Base-by-base conservation (phyloP, 2,888 invertebrate genomes). In the Coelopa pilipes region DNA sequence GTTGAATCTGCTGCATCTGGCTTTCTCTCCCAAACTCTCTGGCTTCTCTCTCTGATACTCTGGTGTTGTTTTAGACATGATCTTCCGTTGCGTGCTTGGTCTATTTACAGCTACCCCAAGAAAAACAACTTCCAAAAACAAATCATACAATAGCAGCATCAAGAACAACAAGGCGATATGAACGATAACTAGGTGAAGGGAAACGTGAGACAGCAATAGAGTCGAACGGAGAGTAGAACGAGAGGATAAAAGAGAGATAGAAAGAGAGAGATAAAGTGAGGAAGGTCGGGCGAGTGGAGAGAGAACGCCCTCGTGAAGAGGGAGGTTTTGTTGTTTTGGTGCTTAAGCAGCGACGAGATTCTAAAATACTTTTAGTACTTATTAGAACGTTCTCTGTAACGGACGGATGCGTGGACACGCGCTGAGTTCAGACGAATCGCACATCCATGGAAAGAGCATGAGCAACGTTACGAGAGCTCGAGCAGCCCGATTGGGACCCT, bases 321-420 rank as follows among this genome's bases (percentile, higher is more conserved):
- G 34, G 34, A 34, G 7, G 34, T 59, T 70, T 46, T 21, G 65
- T 72, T 74, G 78, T 77, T 79, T 78, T 77, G 78, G 78, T 79
- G 79, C 77, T 79, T 76, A 78, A 80, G 73, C 77, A 75, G 73
- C 77, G 79, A 74, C 73, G 76, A 76, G 77, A 76, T 78, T 77
- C 80, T 76, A 76, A 78, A 76, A 78, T 81, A 82, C 81, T 80
- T 86, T 87, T 87, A 87, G 87, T 87, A 86, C 82, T 84, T 85
- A 84, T 82, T 85, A 82, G 86, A 85, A 85, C 84, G 85, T 84
- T 85, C 83, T 82, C 83, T 83, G 81, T 82, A 81, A 82, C 84
- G 84, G 87, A 84, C 85, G 83, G 83, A 34, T 77, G 81, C 79
- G 78, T 82, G 80, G 79, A 81, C 49, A 63, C 63, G 55, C 59